phyloP scores from a whole-genome alignment of 2,888 invertebrate species.

The Incurvaria masculella region DNA sequence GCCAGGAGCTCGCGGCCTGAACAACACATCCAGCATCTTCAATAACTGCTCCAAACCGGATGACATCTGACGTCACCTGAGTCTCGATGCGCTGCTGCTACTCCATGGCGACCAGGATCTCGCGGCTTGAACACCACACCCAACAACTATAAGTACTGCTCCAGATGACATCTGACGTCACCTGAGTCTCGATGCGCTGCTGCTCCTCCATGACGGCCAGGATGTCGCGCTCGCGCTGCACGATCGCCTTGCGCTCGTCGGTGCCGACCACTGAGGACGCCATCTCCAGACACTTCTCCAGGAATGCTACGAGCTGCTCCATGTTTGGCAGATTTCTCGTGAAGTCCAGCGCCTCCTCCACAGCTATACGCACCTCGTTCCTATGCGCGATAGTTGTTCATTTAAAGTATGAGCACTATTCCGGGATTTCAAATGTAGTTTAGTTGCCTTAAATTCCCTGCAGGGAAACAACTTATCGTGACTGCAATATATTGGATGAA shows the following conservation, averaged over 20 bases:
- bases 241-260: constrained; percentile 39
- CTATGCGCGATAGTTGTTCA: too few species aligned
- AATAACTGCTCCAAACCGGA: too few species aligned
- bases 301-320: constrained; percentile 39
- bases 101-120: constrained; percentile 35
- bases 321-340: constrained; percentile 40
- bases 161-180: too few species aligned
- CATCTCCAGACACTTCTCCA: constrained; percentile 40
- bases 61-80: too few species aligned
- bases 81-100: constrained; percentile 32
- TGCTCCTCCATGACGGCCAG: constrained; percentile 32
- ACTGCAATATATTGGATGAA: too few species aligned
- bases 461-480: too few species aligned
- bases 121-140: too few species aligned
- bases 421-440: too few species aligned
- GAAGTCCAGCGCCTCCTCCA: constrained; percentile 43
- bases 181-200: constrained; percentile 28
- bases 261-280: constrained; percentile 30
- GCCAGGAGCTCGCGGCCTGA: constrained; percentile 32
- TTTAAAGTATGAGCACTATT: too few species aligned
- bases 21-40: too few species aligned
- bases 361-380: constrained; percentile 42
- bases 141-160: too few species aligned
- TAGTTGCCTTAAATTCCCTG: too few species aligned
- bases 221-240: constrained; percentile 35